Conservation (phyloP, 2,113 vertebrate genomes). For the Coturnix japonica region DNA sequence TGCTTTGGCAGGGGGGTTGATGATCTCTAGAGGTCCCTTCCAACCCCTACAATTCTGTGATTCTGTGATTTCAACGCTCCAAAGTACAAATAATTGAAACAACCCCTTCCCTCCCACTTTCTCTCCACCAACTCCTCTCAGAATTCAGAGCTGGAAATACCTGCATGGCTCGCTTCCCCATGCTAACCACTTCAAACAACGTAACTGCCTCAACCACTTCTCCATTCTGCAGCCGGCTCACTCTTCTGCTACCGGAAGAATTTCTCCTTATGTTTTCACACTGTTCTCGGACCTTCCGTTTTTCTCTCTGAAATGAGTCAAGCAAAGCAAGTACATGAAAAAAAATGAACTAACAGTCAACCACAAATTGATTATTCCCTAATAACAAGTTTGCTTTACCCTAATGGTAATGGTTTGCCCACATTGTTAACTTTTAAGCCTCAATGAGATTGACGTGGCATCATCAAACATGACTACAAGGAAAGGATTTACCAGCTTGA, state of each 20-base stretch:
- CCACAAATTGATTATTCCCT: not conserved
- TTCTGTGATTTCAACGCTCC: not conserved
- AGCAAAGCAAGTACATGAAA: not conserved
- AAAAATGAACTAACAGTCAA: not conserved
- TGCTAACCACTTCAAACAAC: conserved; percentile 89
- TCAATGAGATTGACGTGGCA: not conserved
- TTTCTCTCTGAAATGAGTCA: conserved; percentile 70
- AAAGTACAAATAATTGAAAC: not conserved
- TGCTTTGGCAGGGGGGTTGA: no score
- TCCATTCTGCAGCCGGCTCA: conserved; percentile 69
- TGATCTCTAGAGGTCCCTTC: no score
- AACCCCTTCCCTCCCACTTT: not conserved
- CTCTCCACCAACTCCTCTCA: not conserved
- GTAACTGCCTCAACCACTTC: conserved; percentile 85
- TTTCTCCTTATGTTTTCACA: conserved; percentile 81
- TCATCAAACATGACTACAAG: not conserved
- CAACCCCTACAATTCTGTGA: no score
- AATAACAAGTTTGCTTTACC: not conserved
- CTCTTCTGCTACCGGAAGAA: conserved; percentile 51
- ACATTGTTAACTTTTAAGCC: not conserved
- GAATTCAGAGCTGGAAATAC: conserved; percentile 63
- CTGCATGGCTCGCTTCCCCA: conserved; percentile 90
- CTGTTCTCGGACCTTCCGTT: conserved; percentile 71
- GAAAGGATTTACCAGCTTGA: not conserved
- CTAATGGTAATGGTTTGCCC: not conserved